Base-by-base conservation (phyloP, 2,888 invertebrate species). In the Hypomecis punctinalis region DNA sequence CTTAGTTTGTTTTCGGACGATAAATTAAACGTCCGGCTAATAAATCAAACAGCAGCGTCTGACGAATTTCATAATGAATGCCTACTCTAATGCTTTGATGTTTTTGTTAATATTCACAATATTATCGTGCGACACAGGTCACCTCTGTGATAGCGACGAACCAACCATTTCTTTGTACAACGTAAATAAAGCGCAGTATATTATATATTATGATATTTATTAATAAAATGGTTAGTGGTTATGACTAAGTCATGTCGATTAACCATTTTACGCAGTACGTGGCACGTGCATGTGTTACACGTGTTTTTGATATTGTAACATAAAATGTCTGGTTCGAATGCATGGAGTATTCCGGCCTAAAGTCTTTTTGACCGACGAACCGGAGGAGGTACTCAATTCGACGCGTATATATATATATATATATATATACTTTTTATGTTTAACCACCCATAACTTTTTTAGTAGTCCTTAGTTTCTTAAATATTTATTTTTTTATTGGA, bases 171-270 rank as follows among this genome's bases (percentile, higher is more conserved):
- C 39, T 37, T 51, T 23, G 13, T 37, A 49, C 13, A 43, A 36
- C 43, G 54, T 54, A 48, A 63, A 63, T 63, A 43, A 47, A 43
- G 59, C 58, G 36, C 59, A 49, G 39, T 59, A n/a, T n/a, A n/a
- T n/a, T n/a, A 23, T 49, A 35, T 33, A 11, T 48, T 33, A 9
- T 45, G 6, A 52, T 35, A 42, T 46, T 55, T 47, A 55, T 11
- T 54, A 35, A 45, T 45, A 23, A 23, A 23, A 23, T 23, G 1
- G 23, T 23, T 23, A 3, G 11, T 35, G 35, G 43, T 33, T 35
- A 11, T 45, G 43, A 45, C n/a, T 45, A 54, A 39, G 13, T 13
- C 11, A 13, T 37, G 33, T 47, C 3, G n/a, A 36, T 36, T n/a
- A n/a, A 36, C 36, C 6, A 36, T 36, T 51, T 51, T 37, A 37